Evolutionary conservation across 2,797 vertebrate genomes (phyloP), one percentile per base, ranked within the genome.

Genomic region (Kryptolebias ocellatus): DNA sequence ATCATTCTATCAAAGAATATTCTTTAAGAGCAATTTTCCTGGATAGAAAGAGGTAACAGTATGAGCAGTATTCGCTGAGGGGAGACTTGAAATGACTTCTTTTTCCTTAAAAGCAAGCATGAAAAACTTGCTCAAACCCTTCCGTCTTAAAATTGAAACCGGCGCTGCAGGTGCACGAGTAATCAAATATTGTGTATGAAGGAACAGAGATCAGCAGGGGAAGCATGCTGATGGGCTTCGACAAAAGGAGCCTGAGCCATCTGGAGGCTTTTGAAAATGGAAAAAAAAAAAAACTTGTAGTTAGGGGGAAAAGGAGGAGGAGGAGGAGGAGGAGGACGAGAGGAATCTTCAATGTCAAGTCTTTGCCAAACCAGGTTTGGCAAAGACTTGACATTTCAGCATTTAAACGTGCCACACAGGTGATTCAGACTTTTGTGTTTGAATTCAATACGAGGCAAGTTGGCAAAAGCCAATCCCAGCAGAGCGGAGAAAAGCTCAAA

Each of bases 241-340:
- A 86, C 80, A 86, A 87, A 89, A 85, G 80, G 55, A 83, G 70
- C 70, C 81, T 0, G n/a, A 80, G 80, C 85, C 88, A 92, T 91
- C 89, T 91, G 88, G 85, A 89, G 75, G 54, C 84, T 88, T 88
- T 85, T 82, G 76, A 83, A 39, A 39, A 39, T 24, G 20, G 9
- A 67, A 88, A 74, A 85, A 77, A 59, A 42, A 9, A 54, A 24
- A 65, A 17, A 78, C 64, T 58, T 54, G 76, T 28, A 34, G 67
- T 39, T 20, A 53, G 39, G 34, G 1, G 15, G 62, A 68, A 64
- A 71, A 39, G 65, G 78, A 64, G 57, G 63, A 55, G 44, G 58
- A 14, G 59, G 37, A n/a, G 15, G n/a, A 53, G 14, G 61, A 65
- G 65, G 76, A 42, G 74, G 76, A 65, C 60, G 64, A 57, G 39